Conservation (phyloP, 2,888 invertebrate genomes). For the Calliphora vomitoria region DNA sequence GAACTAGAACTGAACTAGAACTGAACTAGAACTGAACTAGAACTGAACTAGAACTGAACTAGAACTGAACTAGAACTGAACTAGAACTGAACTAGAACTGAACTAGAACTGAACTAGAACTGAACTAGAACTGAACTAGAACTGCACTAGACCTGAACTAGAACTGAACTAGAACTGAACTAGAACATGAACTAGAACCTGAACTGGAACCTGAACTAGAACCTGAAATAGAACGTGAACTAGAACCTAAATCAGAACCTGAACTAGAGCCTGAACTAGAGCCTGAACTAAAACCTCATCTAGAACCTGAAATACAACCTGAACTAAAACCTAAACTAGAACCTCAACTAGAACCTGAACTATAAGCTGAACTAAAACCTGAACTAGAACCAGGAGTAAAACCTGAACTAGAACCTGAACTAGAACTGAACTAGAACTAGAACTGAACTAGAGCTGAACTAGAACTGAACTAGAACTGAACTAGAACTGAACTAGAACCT, state of each 20-base stretch:
- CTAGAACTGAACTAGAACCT: neutral
- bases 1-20: neutral
- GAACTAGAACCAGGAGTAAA: neutral
- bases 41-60: neutral
- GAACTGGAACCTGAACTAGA: neutral
- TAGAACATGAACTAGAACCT: neutral
- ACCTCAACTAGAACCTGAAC: neutral
- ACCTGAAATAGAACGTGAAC: neutral
- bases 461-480: neutral
- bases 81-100: neutral
- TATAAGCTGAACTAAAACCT: neutral
- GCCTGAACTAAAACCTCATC: neutral
- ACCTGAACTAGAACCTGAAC: neutral
- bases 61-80: slow-evolving; percentile 7
- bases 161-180: neutral
- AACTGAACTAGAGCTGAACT: neutral
- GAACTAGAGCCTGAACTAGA: neutral
- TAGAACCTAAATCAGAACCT: neutral
- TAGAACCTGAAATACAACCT: neutral
- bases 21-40: neutral
- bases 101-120: neutral
- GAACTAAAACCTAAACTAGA: neutral
- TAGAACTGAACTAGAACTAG: slow-evolving; percentile 2
- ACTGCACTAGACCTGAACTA: neutral
- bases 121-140: neutral